These are phyloP conservation scores for Coendou prehensilis DNA, from an alignment of 2,797 vertebrate species.

Conservation along the genomic window DNA sequence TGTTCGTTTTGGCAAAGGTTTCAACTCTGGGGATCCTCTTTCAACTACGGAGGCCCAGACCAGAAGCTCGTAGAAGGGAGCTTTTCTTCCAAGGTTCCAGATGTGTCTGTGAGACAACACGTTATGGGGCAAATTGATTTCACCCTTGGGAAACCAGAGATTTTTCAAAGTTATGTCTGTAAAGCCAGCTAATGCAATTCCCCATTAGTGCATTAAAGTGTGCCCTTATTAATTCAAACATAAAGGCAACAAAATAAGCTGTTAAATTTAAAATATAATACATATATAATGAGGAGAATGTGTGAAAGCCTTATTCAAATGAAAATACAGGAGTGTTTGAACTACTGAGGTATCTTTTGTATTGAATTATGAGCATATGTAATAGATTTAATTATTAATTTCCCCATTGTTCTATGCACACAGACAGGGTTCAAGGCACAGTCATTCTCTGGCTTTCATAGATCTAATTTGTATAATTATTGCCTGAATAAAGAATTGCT, in stretches of 20 bases:
- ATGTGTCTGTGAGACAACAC: slow-evolving; percentile 86
- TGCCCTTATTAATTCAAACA: slow-evolving; percentile 91
- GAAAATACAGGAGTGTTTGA: slow-evolving; percentile 91
- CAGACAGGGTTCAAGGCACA: slow-evolving; percentile 94
- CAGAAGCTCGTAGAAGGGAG: slow-evolving; percentile 82
- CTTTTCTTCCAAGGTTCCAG: slow-evolving; percentile 83
- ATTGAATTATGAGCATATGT: slow-evolving; percentile 97
- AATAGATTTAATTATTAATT: slow-evolving; percentile 99
- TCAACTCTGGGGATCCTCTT: slow-evolving; percentile 81
- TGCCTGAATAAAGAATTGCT: slow-evolving; percentile 93
- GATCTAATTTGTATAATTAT: slow-evolving; percentile 99
- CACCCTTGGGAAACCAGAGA: slow-evolving; percentile 87
- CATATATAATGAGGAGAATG: slow-evolving; percentile 90
- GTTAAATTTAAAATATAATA: slow-evolving; percentile 92
- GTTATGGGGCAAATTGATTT: slow-evolving; percentile 89
- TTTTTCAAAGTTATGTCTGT: slow-evolving; percentile 87
- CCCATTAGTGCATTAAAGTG: slow-evolving; percentile 89
- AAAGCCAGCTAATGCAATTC: slow-evolving; percentile 89
- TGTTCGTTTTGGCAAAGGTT: slow-evolving; percentile 79
- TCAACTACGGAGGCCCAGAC: slow-evolving; percentile 66
- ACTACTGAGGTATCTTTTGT: slow-evolving; percentile 92
- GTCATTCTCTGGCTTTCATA: slow-evolving; percentile 95
- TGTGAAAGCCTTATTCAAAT: slow-evolving; percentile 91
- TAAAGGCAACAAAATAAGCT: slow-evolving; percentile 92
- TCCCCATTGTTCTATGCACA: slow-evolving; percentile 91